Evolutionary conservation across 2,113 vertebrate species (phyloP).

Genomic region (Pampusana beccarii): DNA sequence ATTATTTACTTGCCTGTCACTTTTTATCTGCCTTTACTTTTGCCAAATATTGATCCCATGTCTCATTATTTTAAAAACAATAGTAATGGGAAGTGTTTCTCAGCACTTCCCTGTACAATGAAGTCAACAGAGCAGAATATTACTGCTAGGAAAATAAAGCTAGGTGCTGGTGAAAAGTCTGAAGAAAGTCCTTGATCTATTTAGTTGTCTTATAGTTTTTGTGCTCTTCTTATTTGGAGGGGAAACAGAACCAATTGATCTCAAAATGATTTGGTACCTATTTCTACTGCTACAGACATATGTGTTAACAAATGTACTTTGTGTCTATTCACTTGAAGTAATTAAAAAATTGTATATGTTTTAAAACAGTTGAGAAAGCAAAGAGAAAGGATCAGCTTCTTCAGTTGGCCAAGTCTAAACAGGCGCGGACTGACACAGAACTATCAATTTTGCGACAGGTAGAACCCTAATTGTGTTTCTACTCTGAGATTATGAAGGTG

Average conservation of each 20-base stretch:
- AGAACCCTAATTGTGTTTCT: neutral
- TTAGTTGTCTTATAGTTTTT: neutral
- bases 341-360: neutral
- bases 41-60: neutral
- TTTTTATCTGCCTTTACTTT: neutral
- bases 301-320: neutral
- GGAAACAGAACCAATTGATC: neutral
- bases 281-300: neutral
- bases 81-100: neutral
- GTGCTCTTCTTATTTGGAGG: neutral
- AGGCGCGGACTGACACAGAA: constrained; percentile 79
- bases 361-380: constrained; percentile 81
- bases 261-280: neutral
- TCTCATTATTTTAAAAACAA: neutral
- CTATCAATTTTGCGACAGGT: constrained; percentile 84
- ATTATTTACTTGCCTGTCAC: neutral
- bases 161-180: neutral
- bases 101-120: neutral
- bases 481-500: neutral
- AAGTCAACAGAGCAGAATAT: neutral
- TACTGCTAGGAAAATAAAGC: neutral
- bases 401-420: constrained; percentile 83
- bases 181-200: neutral
- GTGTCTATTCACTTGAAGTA: neutral
- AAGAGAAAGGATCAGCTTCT: constrained; percentile 86